These are phyloP conservation scores for Ciconia stormi DNA, from an alignment of 2,113 vertebrate species.

Conservation along the genomic window DNA sequence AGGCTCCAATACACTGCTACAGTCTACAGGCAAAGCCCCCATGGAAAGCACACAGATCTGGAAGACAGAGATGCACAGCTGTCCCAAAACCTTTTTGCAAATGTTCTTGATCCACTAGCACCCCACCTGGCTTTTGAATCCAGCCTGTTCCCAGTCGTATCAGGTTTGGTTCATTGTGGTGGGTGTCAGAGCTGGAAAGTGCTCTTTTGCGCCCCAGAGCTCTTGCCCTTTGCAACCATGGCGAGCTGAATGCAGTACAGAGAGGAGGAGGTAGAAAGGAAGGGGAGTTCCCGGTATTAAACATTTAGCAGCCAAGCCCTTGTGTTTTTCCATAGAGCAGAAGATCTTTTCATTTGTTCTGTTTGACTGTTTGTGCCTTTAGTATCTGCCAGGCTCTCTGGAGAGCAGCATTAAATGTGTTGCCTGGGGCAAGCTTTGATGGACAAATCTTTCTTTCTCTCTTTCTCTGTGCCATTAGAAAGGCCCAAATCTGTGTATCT, in stretches of 20 bases:
- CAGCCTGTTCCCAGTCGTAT: not conserved
- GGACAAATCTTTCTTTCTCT: not conserved
- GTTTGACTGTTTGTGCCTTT: constrained; percentile 17
- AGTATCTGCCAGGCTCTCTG: not conserved
- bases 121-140: not conserved
- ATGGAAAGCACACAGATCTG: not conserved
- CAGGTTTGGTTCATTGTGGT: not conserved
- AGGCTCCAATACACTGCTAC: rapidly evolving
- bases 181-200: not conserved
- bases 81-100: not conserved
- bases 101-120: not conserved
- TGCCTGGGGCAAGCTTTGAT: constrained; percentile 3
- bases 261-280: not conserved
- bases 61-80: not conserved
- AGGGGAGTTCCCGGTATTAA: not conserved
- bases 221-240: not conserved
- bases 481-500: not conserved
- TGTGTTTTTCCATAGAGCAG: not conserved
- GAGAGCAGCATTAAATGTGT: not conserved
- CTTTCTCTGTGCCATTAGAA: not conserved
- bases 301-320: constrained; percentile 32
- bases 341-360: constrained; percentile 32
- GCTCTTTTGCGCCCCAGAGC: not conserved
- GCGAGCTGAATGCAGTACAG: not conserved
- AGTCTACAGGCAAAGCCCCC: not conserved